These are phyloP conservation scores for Tragelaphus buxtoni DNA, from an alignment of 2,113 vertebrate species.

Conservation along the genomic window DNA sequence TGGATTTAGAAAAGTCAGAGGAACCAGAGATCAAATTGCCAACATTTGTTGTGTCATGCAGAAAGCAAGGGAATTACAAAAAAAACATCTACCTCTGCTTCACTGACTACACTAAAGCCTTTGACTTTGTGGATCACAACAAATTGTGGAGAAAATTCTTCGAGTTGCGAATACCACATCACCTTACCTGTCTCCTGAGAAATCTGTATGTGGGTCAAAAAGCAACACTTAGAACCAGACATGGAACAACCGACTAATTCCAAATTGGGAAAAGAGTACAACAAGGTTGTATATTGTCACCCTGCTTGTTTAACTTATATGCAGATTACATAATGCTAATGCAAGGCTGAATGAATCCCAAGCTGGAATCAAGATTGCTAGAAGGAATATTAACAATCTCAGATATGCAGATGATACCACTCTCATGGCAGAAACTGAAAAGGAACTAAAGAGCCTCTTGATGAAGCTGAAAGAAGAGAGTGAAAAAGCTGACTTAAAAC, in stretches of 20 bases:
- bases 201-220: not conserved
- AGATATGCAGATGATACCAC: not conserved
- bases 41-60: not conserved
- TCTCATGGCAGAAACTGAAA: not conserved
- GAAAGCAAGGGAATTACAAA: not conserved
- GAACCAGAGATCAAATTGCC: not conserved
- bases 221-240: not conserved
- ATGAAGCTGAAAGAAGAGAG: not conserved
- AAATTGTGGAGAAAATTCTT: not conserved
- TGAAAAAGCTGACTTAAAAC: not conserved
- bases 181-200: not conserved
- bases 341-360: not conserved
- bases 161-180: not conserved
- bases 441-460: not conserved
- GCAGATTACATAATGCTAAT: not conserved
- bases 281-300: not conserved
- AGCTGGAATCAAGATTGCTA: not conserved
- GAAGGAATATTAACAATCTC: not conserved
- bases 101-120: not conserved
- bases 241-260: not conserved
- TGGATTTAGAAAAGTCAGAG: not conserved
- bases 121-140: not conserved
- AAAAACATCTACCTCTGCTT: not conserved
- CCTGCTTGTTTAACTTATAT: not conserved
- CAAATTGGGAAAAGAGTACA: not conserved